These are phyloP conservation scores for Taphrorychus bicolor DNA, from an alignment of 2,888 invertebrate genomes.

Conservation along the genomic window DNA sequence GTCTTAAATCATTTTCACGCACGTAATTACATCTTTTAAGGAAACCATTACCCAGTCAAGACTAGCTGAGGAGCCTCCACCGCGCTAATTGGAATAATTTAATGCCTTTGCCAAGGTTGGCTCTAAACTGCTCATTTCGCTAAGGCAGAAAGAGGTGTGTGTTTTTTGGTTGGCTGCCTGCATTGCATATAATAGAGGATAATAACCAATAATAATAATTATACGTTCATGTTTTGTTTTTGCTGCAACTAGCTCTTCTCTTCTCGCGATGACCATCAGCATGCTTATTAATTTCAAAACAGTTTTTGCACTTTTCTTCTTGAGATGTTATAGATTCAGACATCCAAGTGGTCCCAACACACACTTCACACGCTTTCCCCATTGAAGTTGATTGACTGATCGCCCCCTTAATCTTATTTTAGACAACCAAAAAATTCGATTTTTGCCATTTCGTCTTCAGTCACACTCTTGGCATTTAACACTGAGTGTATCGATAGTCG, in stretches of 20 bases:
- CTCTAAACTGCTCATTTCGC: background rate
- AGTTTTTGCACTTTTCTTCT: no score
- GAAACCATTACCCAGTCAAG: conserved; percentile 20
- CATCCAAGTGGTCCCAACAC: no score
- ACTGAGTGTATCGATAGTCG: conserved; percentile 5
- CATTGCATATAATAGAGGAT: background rate
- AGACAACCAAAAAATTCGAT: background rate
- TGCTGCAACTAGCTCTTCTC: no score
- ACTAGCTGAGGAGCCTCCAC: conserved; percentile 20
- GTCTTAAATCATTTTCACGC: conserved; percentile 36
- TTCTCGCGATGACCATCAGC: no score
- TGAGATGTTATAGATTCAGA: no score
- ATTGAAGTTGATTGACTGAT: background rate
- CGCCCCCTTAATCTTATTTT: background rate
- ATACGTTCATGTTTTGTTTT: no score
- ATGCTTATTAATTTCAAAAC: no score
- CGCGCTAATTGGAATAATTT: conserved; percentile 19
- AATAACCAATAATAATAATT: background rate
- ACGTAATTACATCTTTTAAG: conserved; percentile 32
- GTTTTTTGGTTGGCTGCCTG: background rate
- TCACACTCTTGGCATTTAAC: background rate
- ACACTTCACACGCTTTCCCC: no score
- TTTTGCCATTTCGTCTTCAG: background rate
- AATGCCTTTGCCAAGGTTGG: conserved; percentile 3
- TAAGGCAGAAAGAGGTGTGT: no score